Conservation (phyloP, 2,113 vertebrate genomes). For the Megaleporinus macrocephalus region DNA sequence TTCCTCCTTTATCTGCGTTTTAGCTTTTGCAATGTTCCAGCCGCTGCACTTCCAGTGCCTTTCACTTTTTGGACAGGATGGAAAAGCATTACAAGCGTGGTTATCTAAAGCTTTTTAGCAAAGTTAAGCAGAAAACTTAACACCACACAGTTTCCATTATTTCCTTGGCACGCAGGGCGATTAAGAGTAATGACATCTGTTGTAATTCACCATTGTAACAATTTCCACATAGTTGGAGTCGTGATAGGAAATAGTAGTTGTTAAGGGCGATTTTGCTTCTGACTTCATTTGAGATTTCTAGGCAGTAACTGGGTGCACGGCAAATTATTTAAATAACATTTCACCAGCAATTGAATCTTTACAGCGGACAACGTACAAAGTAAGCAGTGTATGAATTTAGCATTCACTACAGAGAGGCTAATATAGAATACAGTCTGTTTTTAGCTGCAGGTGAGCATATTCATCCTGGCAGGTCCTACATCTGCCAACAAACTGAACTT, state of each 20-base stretch:
- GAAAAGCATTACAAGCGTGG: slow-evolving; percentile 24
- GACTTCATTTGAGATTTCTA: too few relatives aligned
- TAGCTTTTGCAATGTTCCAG: slow-evolving; percentile 36
- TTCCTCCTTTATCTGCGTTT: slow-evolving; percentile 11
- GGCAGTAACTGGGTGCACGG: too few relatives aligned
- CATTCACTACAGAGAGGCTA: neutral
- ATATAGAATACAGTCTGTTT: too few relatives aligned
- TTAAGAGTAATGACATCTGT: neutral
- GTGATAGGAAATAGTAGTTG: too few relatives aligned
- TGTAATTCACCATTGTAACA: neutral
- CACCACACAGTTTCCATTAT: neutral
- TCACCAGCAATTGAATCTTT: neutral
- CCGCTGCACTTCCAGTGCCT: slow-evolving; percentile 15
- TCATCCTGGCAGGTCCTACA: neutral
- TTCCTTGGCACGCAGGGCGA: neutral
- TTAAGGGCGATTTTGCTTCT: too few relatives aligned
- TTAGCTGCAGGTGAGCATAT: too few relatives aligned
- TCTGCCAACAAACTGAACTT: neutral
- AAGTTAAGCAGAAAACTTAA: slow-evolving; percentile 14
- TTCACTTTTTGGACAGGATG: slow-evolving; percentile 12
- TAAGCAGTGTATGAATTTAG: neutral
- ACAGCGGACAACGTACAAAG: neutral
- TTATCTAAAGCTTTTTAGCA: slow-evolving; percentile 9
- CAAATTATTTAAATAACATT: too few relatives aligned
- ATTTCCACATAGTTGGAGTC: too few relatives aligned